Evolutionary conservation across 64 coral and sea anemone genomes (phyloP), one percentile per base, ranked within the genome.

Genomic region (Stylophora pistillata): DNA sequence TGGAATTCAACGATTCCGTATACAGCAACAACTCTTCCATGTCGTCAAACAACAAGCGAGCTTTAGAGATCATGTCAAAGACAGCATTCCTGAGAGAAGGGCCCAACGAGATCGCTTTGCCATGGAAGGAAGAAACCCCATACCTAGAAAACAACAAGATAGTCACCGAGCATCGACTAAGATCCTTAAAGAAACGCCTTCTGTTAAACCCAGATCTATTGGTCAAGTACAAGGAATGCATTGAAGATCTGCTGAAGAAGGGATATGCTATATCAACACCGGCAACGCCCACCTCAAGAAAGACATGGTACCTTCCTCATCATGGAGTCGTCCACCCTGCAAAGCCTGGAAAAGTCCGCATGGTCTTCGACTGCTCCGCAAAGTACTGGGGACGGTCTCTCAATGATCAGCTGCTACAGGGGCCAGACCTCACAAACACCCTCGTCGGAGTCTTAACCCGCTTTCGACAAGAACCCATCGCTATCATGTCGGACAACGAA

Each of bases 1-100:
- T 69, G 84, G 84, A 72, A 20, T 86, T 73, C 54, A 86, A 86
- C 29, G 84, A 86, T 68, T 73, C 68, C 55, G 33, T 86, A 13
- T 56, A 73, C 0, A 68, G 72, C 73, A 27, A 41, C 27, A 86
- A 86, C 29, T 6, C 84, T 10, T 86, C 23, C 17, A 28, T 87
- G 70, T 87, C 72, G 58, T 52, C 20, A 31, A 59, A 88, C 14
- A 73, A 88, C 72, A 74, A 76, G n/a, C 65, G 20, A 14, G 85
- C 85, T 21, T 52, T 87, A 13, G 68, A 87, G 16, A 87, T 87
- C 3, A 60, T 87, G 85, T 28, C 74, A 28, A 26, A 74, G 4
- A 30, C 71, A 10, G 71, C 34, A 10, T 21, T 34, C 13, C 37
- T 87, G 10, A 28, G 26, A 58, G 60, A 87, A 2, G 53, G 85